Conservation (phyloP, 2,888 invertebrate species). For the Xestia xanthographa region DNA sequence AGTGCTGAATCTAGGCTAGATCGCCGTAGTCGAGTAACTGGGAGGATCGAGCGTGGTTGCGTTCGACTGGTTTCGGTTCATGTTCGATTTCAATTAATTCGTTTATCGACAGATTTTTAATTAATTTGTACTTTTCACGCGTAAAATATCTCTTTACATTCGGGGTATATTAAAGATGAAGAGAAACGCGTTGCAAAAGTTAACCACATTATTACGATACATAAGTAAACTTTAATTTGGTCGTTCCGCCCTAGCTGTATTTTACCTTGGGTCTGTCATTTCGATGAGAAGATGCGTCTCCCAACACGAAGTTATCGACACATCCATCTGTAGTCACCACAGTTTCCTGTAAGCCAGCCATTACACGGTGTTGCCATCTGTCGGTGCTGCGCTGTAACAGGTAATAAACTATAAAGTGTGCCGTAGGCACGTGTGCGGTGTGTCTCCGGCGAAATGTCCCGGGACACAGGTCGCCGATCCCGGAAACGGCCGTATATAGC, state of each 20-base stretch:
- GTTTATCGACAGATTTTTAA: conserved; percentile 59
- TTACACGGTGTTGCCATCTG: neutral
- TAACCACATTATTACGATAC: conserved; percentile 3
- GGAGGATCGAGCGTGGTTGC: conserved; percentile 2
- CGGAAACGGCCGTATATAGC: conserved; percentile 81
- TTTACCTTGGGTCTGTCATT: neutral
- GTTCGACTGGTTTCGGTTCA: conserved; percentile 27
- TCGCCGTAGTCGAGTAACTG: neutral
- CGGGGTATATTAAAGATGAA: conserved; percentile 19
- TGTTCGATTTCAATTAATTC: conserved; percentile 61
- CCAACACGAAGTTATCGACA: neutral
- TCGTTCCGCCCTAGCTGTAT: neutral
- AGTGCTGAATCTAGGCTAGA: neutral
- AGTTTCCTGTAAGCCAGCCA: neutral
- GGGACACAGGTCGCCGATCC: conserved; percentile 78
- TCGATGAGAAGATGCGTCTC: neutral
- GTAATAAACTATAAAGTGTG: conserved; percentile 17
- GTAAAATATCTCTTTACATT: conserved; percentile 41
- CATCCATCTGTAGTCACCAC: neutral
- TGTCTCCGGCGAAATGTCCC: conserved; percentile 65
- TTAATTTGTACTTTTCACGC: conserved; percentile 59
- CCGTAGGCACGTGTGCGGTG: conserved; percentile 40
- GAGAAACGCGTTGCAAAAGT: conserved; percentile 29
- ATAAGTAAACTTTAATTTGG: neutral
- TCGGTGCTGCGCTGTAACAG: conserved; percentile 3